These are phyloP conservation scores for Triplophysa dalaica DNA, from an alignment of 2,113 vertebrate genomes.

Conservation along the genomic window DNA sequence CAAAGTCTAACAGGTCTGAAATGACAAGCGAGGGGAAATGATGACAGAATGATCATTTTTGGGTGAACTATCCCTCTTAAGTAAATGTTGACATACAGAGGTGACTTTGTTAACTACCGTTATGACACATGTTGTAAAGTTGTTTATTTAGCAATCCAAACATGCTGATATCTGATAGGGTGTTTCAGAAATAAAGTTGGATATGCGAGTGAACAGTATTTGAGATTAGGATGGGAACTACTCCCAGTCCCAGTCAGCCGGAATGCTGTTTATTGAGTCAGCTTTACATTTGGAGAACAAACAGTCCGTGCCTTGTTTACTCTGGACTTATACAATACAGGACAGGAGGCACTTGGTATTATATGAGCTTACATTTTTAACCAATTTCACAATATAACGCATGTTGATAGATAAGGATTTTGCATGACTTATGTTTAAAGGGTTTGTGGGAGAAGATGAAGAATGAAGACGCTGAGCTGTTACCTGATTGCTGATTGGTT, in stretches of 20 bases:
- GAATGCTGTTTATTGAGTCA: slow-evolving; percentile 20
- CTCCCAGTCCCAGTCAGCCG: slow-evolving; percentile 15
- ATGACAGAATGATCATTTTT: no score
- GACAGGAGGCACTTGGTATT: background rate
- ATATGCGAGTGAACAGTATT: slow-evolving; percentile 27
- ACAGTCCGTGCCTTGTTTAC: slow-evolving; percentile 15
- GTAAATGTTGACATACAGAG: no score
- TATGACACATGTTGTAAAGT: background rate
- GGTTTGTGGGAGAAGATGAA: background rate
- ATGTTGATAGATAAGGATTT: background rate
- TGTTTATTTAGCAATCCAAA: slow-evolving; percentile 26
- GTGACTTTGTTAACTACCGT: background rate
- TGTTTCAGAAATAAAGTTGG: slow-evolving; percentile 3
- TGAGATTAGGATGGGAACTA: slow-evolving; percentile 24
- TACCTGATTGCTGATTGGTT: slow-evolving; percentile 80
- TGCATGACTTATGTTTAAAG: background rate
- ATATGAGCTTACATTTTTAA: background rate
- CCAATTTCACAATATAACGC: background rate
- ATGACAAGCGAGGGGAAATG: no score
- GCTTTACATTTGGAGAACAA: background rate
- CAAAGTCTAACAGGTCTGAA: no score
- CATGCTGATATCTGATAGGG: background rate
- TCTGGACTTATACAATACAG: background rate
- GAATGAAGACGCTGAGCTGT: background rate
- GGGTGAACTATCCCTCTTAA: no score